Evolutionary conservation across 2,888 invertebrate genomes (phyloP), one percentile per base, ranked within the genome.

Genomic region (Leucoptera coffeella): DNA sequence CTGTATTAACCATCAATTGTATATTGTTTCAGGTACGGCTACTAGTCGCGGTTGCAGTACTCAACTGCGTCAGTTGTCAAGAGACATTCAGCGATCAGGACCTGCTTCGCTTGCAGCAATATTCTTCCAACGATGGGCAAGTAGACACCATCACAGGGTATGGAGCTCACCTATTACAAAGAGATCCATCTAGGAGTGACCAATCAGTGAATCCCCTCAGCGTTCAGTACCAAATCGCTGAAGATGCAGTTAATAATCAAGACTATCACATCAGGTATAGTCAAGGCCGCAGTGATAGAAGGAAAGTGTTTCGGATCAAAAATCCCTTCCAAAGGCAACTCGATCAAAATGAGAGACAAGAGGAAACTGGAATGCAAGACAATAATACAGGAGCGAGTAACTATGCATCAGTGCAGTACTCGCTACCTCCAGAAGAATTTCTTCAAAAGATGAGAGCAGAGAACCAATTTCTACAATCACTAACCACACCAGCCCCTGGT

Each of bases 21-120:
- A n/a, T n/a, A n/a, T n/a, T n/a, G n/a, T 71, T 67, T 30, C 69
- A 72, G 71, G 59, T 69, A 57, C 57, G 59, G 57, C 48, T 62
- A 52, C 51, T 71, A 54, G 54, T 59, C 46, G 43, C 57, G 38
- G 31, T 54, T 39, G 46, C 56, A 42, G 35, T 58, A 32, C 39
- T 55, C 38, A 41, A 43, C 34, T 41, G 39, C 32, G 42, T 41
- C 33, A 42, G 42, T 43, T 57, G 62, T 45, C 65, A 69, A 47
- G 58, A 69, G 50, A 59, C 53, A 33, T 64, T 49, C 41, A 39
- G 49, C 33, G 50, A 65, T 32, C 56, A 54, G 34, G 62, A 65
- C 28, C 38, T 58, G 15, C 42, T 59, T 28, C 55, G 60, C 21
- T 50, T 52, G 31, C 56, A 61, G 35, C 58, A 59, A 33, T 42